phyloP scores from a whole-genome alignment of 2,797 vertebrate genomes.

The Ptychadena robeensis region DNA sequence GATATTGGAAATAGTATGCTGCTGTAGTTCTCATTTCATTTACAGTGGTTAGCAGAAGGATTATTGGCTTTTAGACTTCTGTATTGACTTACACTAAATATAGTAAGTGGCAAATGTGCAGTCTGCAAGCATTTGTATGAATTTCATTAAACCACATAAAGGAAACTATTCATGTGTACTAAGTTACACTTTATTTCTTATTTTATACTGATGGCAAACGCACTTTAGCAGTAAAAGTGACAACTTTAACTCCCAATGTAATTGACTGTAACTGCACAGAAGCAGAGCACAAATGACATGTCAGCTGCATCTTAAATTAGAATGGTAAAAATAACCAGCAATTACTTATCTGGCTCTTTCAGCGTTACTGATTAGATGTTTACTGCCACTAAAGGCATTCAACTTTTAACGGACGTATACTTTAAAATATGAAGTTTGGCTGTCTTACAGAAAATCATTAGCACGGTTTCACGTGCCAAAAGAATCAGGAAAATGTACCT shows the following conservation, averaged over 20 bases:
- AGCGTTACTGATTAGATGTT: slow-evolving; percentile 18
- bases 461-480: too few relatives aligned
- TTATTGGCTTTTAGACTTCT: neutral
- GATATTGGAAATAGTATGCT: neutral
- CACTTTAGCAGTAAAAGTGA: neutral
- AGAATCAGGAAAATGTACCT: too few relatives aligned
- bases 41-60: neutral
- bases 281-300: slow-evolving; percentile 37
- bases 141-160: neutral
- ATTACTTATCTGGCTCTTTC: slow-evolving; percentile 37
- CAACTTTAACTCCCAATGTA: neutral
- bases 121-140: neutral
- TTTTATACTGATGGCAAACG: neutral
- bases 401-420: neutral
- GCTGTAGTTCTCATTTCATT: neutral
- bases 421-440: neutral
- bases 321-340: slow-evolving; percentile 42
- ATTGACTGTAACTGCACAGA: neutral
- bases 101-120: neutral
- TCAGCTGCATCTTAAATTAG: slow-evolving; percentile 45
- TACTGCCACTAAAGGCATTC: neutral
- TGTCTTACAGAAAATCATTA: neutral
- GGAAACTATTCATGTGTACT: neutral
- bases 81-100: slow-evolving; percentile 1
- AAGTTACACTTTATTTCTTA: neutral